phyloP scores from a whole-genome alignment of 2,113 vertebrate genomes.

The Trichomycterus rosablanca region DNA sequence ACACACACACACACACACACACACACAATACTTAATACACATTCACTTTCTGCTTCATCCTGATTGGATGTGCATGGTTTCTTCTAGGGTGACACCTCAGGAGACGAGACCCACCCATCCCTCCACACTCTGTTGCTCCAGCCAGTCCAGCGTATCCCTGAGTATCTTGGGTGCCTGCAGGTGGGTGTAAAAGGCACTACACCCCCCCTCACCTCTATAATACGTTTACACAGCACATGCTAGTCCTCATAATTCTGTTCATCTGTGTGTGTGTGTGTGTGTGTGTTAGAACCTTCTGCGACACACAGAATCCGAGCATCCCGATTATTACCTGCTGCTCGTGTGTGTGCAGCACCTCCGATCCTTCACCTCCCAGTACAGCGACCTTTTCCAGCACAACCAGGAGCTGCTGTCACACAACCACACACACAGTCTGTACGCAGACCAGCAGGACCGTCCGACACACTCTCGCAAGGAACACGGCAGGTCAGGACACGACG shows the following conservation, averaged over 20 bases:
- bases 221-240: too few species aligned
- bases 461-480: conserved; percentile 86
- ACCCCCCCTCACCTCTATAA: too few species aligned
- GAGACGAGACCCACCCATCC: conserved; percentile 84
- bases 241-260: too few species aligned
- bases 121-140: conserved; percentile 89
- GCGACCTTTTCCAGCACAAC: conserved; percentile 88
- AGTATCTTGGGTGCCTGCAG: conserved; percentile 90
- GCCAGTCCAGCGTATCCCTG: conserved; percentile 90
- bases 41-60: too few species aligned
- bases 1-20: neutral
- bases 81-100: conserved; percentile 65
- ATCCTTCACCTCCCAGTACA: conserved; percentile 85
- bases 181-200: conserved; percentile 50
- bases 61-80: conserved; percentile 23
- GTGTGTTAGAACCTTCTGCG: conserved; percentile 76
- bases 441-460: conserved; percentile 72
- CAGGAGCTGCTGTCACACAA: conserved; percentile 87
- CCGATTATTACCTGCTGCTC: conserved; percentile 91
- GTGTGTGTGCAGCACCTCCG: conserved; percentile 89
- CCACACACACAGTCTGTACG: conserved; percentile 52
- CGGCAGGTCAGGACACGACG: conserved; percentile 76
- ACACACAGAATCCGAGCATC: conserved; percentile 91
- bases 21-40: too few species aligned
- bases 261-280: too few species aligned